Evolutionary conservation across 2,888 invertebrate genomes (phyloP).

Genomic region (Gastracanthus pulcherrimus): DNA sequence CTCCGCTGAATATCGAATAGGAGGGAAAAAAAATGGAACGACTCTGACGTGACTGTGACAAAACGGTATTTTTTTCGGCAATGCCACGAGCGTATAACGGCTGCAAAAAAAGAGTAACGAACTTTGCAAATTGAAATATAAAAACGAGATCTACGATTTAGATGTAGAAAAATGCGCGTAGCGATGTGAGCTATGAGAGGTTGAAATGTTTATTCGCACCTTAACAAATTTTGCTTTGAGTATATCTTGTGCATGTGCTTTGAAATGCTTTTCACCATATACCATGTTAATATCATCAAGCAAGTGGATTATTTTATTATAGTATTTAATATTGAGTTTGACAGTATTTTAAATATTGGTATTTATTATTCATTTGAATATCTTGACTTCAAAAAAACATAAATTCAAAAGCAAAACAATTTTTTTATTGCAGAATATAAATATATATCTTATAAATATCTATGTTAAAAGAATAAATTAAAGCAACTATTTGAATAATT

Average conservation of each 20-base stretch:
- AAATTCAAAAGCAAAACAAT: too few species aligned
- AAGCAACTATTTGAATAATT: neutral
- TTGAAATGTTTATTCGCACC: neutral
- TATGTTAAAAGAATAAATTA: neutral
- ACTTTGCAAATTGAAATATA: slow-evolving; percentile 25
- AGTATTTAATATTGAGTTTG: too few species aligned
- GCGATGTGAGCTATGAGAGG: neutral
- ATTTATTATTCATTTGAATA: too few species aligned
- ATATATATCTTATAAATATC: too few species aligned
- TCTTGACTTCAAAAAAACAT: too few species aligned
- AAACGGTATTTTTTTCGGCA: slow-evolving; percentile 47
- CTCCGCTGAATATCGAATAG: slow-evolving; percentile 19
- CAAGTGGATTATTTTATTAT: too few species aligned
- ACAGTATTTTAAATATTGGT: too few species aligned
- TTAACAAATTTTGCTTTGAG: neutral
- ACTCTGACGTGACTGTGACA: slow-evolving; percentile 38
- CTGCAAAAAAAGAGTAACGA: slow-evolving; percentile 21
- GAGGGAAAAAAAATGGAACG: slow-evolving; percentile 33
- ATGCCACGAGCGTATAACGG: neutral
- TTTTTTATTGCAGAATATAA: too few species aligned
- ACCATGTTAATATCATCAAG: too few species aligned
- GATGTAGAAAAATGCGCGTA: neutral
- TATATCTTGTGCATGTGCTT: too few species aligned
- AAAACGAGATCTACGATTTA: neutral
- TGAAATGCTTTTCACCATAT: too few species aligned